Percentiles rank a stretch among this genome's conserved stretches.
These are phyloP conservation scores for Dasypogon diadema DNA, from an alignment of 2,888 invertebrate species.

Conservation along the genomic window DNA sequence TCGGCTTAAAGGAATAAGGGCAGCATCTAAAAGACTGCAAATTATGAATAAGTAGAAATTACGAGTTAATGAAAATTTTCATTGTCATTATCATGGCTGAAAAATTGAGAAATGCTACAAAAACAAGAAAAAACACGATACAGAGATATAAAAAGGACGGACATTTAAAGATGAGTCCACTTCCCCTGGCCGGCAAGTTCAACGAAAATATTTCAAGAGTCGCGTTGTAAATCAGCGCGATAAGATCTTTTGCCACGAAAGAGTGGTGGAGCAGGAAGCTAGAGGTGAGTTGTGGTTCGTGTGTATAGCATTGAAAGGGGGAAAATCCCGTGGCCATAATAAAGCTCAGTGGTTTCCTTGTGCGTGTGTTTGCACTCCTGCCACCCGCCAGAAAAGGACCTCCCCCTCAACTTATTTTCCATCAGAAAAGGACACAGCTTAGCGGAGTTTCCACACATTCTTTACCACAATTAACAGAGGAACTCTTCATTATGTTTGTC, in stretches of 20 bases:
- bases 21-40: too few relatives aligned
- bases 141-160: not conserved
- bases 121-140: not conserved
- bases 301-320: slow-evolving; percentile 13
- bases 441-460: not conserved
- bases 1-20: too few relatives aligned
- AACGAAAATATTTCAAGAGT: slow-evolving; percentile 47
- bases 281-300: not conserved
- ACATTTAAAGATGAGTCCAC: not conserved
- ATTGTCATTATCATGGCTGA: not conserved
- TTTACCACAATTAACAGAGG: slow-evolving; percentile 18
- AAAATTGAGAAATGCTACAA: not conserved
- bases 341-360: slow-evolving; percentile 17
- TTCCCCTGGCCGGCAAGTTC: slow-evolving; percentile 8
- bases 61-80: not conserved
- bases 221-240: slow-evolving; percentile 47
- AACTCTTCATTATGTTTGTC: slow-evolving; percentile 56
- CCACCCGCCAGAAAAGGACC: not conserved
- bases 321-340: slow-evolving; percentile 6
- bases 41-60: too few relatives aligned
- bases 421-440: slow-evolving; percentile 6
- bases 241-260: slow-evolving; percentile 36
- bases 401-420: not conserved
- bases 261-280: not conserved
- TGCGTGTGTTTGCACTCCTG: slow-evolving; percentile 2